Percentiles rank a stretch among this genome's conserved stretches.
Evolutionary conservation across 2,113 vertebrate species (phyloP).

Genomic region (Zosterops lateralis): DNA sequence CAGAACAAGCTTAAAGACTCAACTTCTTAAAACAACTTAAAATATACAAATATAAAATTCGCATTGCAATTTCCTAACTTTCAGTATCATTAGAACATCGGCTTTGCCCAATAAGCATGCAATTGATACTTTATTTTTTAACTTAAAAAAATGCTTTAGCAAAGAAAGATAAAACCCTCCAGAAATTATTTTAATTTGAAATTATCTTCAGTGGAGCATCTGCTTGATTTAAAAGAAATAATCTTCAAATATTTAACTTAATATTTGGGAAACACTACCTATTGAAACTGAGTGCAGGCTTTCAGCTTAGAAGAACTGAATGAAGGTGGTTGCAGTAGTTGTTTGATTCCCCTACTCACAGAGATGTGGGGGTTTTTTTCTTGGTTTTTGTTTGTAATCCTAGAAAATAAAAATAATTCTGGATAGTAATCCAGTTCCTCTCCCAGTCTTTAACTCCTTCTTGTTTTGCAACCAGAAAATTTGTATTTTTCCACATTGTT

Average conservation of each 20-base stretch:
- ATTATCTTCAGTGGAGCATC: not conserved
- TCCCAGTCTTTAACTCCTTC: not conserved
- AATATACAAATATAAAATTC: not conserved
- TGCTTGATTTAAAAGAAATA: not conserved
- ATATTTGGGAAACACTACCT: not conserved
- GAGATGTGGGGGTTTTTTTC: rapidly evolving
- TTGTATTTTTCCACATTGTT: not conserved
- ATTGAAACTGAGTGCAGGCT: not conserved
- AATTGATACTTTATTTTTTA: not conserved
- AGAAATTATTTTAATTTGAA: not conserved
- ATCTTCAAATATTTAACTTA: not conserved
- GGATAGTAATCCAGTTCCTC: not conserved
- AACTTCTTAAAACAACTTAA: not conserved
- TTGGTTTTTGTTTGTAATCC: not conserved
- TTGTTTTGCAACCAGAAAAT: not conserved
- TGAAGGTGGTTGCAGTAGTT: not conserved
- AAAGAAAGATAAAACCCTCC: not conserved
- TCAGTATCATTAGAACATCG: not conserved
- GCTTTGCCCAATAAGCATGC: not conserved
- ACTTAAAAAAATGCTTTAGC: not conserved
- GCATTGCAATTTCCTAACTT: not conserved
- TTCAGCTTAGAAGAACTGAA: not conserved
- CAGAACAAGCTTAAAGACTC: not conserved
- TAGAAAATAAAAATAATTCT: not conserved
- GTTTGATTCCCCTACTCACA: not conserved